These are phyloP conservation scores for Oryzias curvinotus DNA, from an alignment of 2,113 vertebrate species.

Conservation along the genomic window DNA sequence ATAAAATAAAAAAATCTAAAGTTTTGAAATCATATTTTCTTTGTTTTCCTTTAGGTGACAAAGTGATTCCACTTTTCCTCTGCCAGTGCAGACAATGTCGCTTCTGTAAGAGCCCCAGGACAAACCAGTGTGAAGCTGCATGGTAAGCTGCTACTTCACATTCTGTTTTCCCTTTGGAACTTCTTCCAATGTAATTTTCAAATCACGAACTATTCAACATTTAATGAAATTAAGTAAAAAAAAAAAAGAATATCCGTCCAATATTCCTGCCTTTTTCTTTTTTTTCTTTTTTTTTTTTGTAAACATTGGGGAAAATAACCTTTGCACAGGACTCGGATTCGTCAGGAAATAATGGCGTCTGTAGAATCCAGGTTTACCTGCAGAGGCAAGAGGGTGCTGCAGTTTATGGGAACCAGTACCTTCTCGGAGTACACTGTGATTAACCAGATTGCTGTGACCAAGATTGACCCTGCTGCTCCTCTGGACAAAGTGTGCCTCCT, in stretches of 20 bases:
- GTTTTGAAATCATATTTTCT: background rate
- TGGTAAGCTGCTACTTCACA: conserved; percentile 68
- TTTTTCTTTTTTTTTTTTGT: too few species aligned
- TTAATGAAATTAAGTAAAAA: too few species aligned
- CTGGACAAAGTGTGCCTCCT: conserved; percentile 71
- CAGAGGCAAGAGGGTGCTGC: conserved; percentile 78
- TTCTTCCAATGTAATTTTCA: background rate
- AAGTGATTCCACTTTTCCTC: conserved; percentile 81
- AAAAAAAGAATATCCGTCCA: too few species aligned
- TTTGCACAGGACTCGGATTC: conserved; percentile 40
- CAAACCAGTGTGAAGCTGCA: conserved; percentile 78
- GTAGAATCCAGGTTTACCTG: conserved; percentile 78
- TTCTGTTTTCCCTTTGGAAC: background rate
- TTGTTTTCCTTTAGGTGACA: conserved; percentile 77
- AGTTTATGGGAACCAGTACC: conserved; percentile 80
- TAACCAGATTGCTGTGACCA: conserved; percentile 12
- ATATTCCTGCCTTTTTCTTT: too few species aligned
- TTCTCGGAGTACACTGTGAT: conserved; percentile 36
- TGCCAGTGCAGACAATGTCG: conserved; percentile 81
- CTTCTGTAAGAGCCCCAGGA: conserved; percentile 77
- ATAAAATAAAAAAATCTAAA: too few species aligned
- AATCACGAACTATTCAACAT: too few species aligned
- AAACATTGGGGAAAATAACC: background rate
- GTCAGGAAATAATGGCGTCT: conserved; percentile 62
- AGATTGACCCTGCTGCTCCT: conserved; percentile 27